phyloP scores from a whole-genome alignment of 2,113 vertebrate species.

The Rhynchomys soricoides region DNA sequence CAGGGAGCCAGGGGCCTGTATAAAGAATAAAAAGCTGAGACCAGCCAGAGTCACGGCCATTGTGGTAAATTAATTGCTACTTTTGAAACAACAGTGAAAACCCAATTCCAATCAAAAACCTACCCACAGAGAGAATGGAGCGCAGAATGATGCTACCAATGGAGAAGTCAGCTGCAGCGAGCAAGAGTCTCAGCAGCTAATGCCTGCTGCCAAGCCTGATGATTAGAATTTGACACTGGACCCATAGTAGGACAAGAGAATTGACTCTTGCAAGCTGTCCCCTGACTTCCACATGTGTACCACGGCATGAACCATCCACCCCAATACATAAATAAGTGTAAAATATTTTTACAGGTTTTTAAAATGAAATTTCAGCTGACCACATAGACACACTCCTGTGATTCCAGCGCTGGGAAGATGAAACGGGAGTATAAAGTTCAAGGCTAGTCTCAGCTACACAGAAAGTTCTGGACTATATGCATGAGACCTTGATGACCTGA shows the following conservation, averaged over 20 bases:
- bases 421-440: neutral
- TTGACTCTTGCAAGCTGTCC: neutral
- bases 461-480: neutral
- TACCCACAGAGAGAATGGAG: neutral
- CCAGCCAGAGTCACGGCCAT: neutral
- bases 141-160: neutral
- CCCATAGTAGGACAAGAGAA: neutral
- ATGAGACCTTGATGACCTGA: neutral
- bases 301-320: neutral
- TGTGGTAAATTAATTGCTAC: neutral
- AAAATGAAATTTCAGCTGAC: neutral
- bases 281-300: no score
- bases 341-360: neutral
- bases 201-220: neutral
- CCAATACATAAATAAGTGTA: neutral
- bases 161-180: neutral
- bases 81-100: neutral
- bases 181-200: no score
- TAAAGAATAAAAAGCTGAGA: neutral
- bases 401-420: no score
- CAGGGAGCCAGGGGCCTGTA: neutral
- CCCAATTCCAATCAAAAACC: neutral
- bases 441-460: neutral
- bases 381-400: neutral
- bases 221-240: no score